Base-by-base conservation (phyloP, 2,888 invertebrate species). In the Tryphoninae sp. region DNA sequence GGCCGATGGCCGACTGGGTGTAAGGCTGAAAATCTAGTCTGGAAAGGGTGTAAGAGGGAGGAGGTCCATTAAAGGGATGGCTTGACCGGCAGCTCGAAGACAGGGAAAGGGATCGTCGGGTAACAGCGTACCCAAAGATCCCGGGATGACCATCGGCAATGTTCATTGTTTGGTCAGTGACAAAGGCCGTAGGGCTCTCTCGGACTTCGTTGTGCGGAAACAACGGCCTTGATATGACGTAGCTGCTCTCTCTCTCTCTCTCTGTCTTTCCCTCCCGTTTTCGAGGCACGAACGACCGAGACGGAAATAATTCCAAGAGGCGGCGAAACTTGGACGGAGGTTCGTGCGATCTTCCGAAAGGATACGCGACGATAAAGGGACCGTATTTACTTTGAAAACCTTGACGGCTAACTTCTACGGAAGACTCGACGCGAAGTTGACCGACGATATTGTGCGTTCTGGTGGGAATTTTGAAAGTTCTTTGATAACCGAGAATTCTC, bases 51-150 rank as follows among this genome's bases (percentile, higher is more conserved):
- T 42, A 51, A 59, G 49, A 69, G 55, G 58, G 58, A 59, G 65
- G 67, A 59, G 65, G 67, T 83, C 83, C 82, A 84, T 88, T 86
- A 86, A 86, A 88, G 87, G 84, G 86, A 87, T 87, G 86, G 86
- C 87, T 88, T 87, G 88, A 89, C 88, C 89, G 78, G 80, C 83
- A 83, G 67, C 59, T 75, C 69, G 79, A 77, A 80, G 69, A 69
- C 62, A 55, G 49, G 55, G 73, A 75, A 69, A 82, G 85, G 83
- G 83, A 78, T 73, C 67, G 64, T 79, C 65, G 61, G 61, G 72
- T 49, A n/a, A 11, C 26, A 26, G 67, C 55, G 51, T 45, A 49
- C 71, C 59, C 23, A 61, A 65, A 53, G 62, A 74, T 64, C 13
- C 71, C 13, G 16, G 64, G 71, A 78, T 73, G 49, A 69, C 75